Conservation (phyloP, 2,797 vertebrate genomes). For the Bradypodion ventrale region DNA sequence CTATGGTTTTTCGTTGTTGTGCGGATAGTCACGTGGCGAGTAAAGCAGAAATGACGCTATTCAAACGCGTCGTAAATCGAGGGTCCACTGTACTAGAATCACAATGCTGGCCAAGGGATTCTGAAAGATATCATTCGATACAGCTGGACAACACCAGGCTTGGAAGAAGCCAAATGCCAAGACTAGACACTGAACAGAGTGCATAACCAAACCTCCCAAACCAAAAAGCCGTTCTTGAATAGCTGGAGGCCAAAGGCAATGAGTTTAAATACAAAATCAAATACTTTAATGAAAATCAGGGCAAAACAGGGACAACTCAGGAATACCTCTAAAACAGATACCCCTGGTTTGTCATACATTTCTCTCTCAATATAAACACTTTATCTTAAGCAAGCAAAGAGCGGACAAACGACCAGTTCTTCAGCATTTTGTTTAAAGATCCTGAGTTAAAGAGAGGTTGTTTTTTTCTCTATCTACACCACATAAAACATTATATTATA, state of each 20-base stretch:
- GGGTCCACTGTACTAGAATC: too few relatives aligned
- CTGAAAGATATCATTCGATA: too few relatives aligned
- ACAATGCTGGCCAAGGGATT: too few relatives aligned
- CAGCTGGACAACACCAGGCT: too few relatives aligned
- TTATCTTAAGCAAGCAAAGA: slow-evolving; percentile 68
- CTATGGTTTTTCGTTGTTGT: too few relatives aligned
- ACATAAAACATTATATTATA: slow-evolving; percentile 73
- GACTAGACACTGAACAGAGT: too few relatives aligned
- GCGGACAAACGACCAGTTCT: slow-evolving; percentile 64
- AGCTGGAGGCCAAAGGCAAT: neutral
- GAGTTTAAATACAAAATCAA: slow-evolving; percentile 66
- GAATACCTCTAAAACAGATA: slow-evolving; percentile 65
- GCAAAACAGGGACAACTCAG: slow-evolving; percentile 63
- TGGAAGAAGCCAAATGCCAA: neutral
- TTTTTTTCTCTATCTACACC: slow-evolving; percentile 75
- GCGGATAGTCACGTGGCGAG: too few relatives aligned
- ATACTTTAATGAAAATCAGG: slow-evolving; percentile 68
- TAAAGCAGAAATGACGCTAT: too few relatives aligned
- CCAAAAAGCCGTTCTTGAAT: neutral
- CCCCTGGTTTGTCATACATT: slow-evolving; percentile 56
- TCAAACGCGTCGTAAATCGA: too few relatives aligned
- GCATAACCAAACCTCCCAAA: neutral
- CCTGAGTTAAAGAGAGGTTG: slow-evolving; percentile 79
- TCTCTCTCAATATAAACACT: slow-evolving; percentile 41
- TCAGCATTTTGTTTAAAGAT: slow-evolving; percentile 63